Base-by-base conservation (phyloP, 1,140 invertebrate genomes). In the Aphelinus atriplicis region DNA sequence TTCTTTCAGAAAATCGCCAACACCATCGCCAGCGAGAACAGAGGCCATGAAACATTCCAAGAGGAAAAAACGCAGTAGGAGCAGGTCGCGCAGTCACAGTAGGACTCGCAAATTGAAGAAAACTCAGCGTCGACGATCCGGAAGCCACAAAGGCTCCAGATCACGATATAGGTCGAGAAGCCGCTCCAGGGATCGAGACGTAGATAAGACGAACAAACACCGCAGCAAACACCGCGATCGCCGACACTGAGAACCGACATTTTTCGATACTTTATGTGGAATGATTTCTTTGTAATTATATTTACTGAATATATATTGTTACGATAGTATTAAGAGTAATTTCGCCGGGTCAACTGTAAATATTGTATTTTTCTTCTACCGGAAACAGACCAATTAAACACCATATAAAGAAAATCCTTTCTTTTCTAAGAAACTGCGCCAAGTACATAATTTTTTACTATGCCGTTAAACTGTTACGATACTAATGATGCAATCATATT, bases 151-250 rank as follows among this genome's bases (percentile, higher is more conserved):
- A 80, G 84, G 87, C 50, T 89, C 89, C 43, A 81, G 84, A 45
- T 89, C 85, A 74, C 88, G 89, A 71, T 90, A 90, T 48, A 85
- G 89, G 77, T 90, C 89, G 2, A 84, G 89, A 64, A 90, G 89
- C 80, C 84, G 89, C 79, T 88, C 88, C 10, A 87, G 89, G 50
- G 89, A 90, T 47, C 84, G 86, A 66, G 80, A 88, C 58, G 62
- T 71, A 5, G 85, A 87, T 56, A 87, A 86, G 69, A 84, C 84
- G 9, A 84, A 75, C 69, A 87, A 87, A 81, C 84, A 87, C 78
- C 83, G 86, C 56, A 87, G 78, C 69, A 87, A 87, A 50, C 86
- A 82, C 26, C 81, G 86, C 74, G 80, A 85, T 46, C 85, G 84
- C 46, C 85, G 72, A 84, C 7, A 42, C 46, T 7, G 46, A 7